Base-by-base conservation (phyloP, 2,797 vertebrate genomes). In the Apogon hyalosoma region DNA sequence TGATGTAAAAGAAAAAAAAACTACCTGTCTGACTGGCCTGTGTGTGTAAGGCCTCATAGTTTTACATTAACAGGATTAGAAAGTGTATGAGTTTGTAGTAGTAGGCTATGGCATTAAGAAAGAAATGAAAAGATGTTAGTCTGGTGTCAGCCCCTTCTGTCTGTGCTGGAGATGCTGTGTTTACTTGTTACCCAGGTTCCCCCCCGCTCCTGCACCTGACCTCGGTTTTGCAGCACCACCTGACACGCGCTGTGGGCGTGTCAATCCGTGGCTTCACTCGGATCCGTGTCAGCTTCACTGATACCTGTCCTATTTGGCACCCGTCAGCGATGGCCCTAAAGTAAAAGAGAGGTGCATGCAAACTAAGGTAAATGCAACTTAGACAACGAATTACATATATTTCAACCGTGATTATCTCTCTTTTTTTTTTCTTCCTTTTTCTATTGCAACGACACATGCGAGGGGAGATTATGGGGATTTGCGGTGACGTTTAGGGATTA, bases 381-480 rank as follows among this genome's bases (percentile, higher is more conserved):
- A 39, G 61, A 61, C 16, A 54, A 56, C 59, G 31, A n/a, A 15
- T 8, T 1, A 4, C 2, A 46, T 28, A 19, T 42, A 42, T 51
- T 61, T 6, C 12, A 67, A 51, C 45, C 31, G 16, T 49, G 15
- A 49, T 52, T 33, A n/a, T 19, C 1, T 36, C 7, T 36, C 7
- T 10, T 36, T 9, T 55, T 38, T 45, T 21, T 40, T 21, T 50
- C 2, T 15, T 24, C 33, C 7, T 48, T 41, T 50, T 39, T 47
- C 42, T 28, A 33, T 18, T 56, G 12, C 58, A 36, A 7, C 46
- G 59, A 49, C 65, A 53, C 64, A 24, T 75, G 18, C 48, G 54
- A 60, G n/a, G 45, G 56, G 62, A 73, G 90, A 87, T 91, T 92
- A 88, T 72, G 61, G 64, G 75, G 87, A 84, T 90, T 90, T 81